A percentile compares a stretch with the other conserved stretches of the same genome.
phyloP scores from a whole-genome alignment of 2,113 vertebrate genomes.

The Trachemys scripta region DNA sequence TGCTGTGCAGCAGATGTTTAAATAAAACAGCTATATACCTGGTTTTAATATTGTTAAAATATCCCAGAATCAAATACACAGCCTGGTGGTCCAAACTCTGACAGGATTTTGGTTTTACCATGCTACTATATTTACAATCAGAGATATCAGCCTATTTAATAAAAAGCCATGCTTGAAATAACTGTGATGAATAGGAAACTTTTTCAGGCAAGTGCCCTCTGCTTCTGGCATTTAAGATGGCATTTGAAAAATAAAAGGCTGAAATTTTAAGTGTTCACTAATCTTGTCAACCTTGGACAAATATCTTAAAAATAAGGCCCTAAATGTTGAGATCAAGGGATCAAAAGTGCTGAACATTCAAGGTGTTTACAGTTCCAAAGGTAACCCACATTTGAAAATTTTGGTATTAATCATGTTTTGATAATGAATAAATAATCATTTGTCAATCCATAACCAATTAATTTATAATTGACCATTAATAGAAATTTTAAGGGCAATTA shows the following conservation, averaged over 20 bases:
- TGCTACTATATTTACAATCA: neutral
- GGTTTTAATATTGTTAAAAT: neutral
- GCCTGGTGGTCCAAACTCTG: neutral
- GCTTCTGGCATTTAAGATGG: neutral
- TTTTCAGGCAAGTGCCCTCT: constrained; percentile 3
- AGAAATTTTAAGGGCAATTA: neutral
- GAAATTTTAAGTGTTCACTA: neutral
- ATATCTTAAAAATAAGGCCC: neutral
- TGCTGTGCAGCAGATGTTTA: neutral
- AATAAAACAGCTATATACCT: neutral
- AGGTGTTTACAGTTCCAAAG: neutral
- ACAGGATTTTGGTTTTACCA: neutral
- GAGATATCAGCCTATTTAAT: neutral
- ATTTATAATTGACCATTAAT: neutral
- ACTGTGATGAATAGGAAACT: neutral
- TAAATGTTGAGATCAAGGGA: neutral
- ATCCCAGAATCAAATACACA: neutral
- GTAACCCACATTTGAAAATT: neutral
- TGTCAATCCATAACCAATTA: neutral
- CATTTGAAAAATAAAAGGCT: neutral
- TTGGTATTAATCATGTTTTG: neutral
- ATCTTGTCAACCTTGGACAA: neutral
- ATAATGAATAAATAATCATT: neutral
- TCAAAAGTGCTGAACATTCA: neutral
- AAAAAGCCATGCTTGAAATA: neutral